Evolutionary conservation across 2,888 invertebrate genomes (phyloP).

Genomic region (Furcula furcula): DNA sequence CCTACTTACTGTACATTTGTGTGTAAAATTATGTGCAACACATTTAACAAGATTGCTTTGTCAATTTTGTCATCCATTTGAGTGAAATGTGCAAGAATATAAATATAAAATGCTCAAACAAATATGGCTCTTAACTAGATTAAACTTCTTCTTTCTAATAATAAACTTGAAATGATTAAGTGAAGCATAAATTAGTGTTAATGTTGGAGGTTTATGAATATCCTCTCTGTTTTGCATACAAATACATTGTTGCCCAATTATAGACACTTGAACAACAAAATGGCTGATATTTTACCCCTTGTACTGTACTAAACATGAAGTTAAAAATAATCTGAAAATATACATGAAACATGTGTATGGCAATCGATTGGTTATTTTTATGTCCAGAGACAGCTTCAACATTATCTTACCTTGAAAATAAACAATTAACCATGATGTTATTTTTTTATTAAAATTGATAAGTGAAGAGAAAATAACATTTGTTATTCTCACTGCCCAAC

Average conservation of each 20-base stretch:
- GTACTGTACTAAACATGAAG: too few species aligned
- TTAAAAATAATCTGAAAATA: too few species aligned
- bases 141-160: slow-evolving; percentile 1
- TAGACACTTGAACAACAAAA: neutral
- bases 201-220: slow-evolving; percentile 10
- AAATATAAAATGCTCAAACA: slow-evolving; percentile 2
- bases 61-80: slow-evolving; percentile 24
- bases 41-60: slow-evolving; percentile 20
- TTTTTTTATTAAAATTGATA: too few species aligned
- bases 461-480: too few species aligned
- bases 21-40: slow-evolving; percentile 12
- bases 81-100: slow-evolving; percentile 6
- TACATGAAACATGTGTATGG: too few species aligned
- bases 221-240: slow-evolving; percentile 10
- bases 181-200: slow-evolving; percentile 19
- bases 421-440: too few species aligned
- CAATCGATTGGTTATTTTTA: too few species aligned
- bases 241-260: neutral
- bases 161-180: slow-evolving; percentile 5
- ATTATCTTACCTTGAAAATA: too few species aligned
- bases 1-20: slow-evolving; percentile 31
- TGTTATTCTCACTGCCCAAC: too few species aligned
- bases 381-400: too few species aligned
- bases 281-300: neutral
- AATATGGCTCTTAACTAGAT: slow-evolving; percentile 5